Evolutionary conservation across 2,113 vertebrate species (phyloP).

Genomic region (Willisornis vidua): DNA sequence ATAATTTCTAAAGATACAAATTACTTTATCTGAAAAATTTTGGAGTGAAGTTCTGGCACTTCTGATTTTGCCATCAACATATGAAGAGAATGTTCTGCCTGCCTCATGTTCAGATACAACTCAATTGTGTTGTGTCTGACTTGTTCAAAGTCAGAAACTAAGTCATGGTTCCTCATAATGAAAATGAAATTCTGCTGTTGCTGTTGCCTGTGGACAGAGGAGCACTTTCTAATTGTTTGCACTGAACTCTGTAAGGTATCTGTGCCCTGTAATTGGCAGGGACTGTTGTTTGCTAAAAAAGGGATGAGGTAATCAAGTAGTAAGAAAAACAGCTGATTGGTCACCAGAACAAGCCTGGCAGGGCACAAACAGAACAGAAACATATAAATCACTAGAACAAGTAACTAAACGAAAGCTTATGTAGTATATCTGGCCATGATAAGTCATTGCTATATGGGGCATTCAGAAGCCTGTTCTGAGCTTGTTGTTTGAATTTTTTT

Average conservation of each 20-base stretch:
- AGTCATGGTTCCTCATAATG: not conserved
- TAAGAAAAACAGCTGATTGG: not conserved
- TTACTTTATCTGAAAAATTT: not conserved
- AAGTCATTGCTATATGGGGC: not conserved
- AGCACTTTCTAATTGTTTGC: constrained; percentile 28
- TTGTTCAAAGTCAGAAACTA: not conserved
- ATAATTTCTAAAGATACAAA: not conserved
- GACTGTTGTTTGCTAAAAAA: constrained; percentile 17
- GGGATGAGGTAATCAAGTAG: constrained; percentile 22
- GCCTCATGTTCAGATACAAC: not conserved
- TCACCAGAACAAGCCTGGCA: not conserved
- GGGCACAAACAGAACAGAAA: not conserved
- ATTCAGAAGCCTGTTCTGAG: not conserved
- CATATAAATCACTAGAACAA: not conserved
- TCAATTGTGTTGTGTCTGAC: not conserved
- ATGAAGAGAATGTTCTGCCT: not conserved
- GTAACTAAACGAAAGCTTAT: not conserved
- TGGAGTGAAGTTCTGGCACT: not conserved
- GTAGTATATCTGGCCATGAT: not conserved
- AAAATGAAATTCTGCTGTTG: not conserved
- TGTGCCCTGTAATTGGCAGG: constrained; percentile 21
- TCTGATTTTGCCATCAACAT: not conserved
- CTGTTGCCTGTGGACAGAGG: not conserved
- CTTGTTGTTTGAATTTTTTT: not conserved
- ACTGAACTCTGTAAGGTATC: constrained; percentile 5